Conservation (phyloP, 1,140 invertebrate genomes). For the Drosophila bocki region DNA sequence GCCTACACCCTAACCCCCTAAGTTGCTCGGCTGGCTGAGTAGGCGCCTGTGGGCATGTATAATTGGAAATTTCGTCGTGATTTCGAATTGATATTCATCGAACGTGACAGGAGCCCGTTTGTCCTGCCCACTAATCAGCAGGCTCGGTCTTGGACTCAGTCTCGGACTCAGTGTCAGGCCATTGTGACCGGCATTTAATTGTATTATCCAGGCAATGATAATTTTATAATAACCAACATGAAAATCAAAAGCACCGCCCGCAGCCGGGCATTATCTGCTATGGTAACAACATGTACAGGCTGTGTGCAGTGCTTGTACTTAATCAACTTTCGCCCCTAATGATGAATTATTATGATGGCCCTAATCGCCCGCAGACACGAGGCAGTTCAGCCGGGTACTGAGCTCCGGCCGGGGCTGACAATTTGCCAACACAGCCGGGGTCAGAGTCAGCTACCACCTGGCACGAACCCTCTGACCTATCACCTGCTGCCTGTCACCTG, state of each 20-base stretch:
- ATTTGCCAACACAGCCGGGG: slow-evolving; percentile 47
- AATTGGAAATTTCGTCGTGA: slow-evolving; percentile 65
- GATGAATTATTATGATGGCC: slow-evolving; percentile 77
- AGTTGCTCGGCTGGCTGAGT: slow-evolving; percentile 27
- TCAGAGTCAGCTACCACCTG: slow-evolving; percentile 16
- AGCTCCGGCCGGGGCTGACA: slow-evolving; percentile 35
- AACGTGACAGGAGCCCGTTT: slow-evolving; percentile 64
- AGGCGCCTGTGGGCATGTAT: slow-evolving; percentile 55
- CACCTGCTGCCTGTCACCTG: slow-evolving; percentile 31
- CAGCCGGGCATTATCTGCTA: slow-evolving; percentile 42
- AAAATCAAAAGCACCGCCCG: slow-evolving; percentile 56
- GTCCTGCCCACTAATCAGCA: slow-evolving; percentile 25
- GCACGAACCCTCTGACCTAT: slow-evolving; percentile 8
- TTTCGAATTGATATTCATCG: slow-evolving; percentile 64
- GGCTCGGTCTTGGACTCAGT: neutral
- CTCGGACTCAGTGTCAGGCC: slow-evolving; percentile 16
- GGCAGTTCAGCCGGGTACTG: slow-evolving; percentile 5
- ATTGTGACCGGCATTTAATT: slow-evolving; percentile 61
- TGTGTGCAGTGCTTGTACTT: slow-evolving; percentile 35
- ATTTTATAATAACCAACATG: slow-evolving; percentile 59
- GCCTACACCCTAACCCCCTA: neutral
- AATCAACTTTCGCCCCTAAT: slow-evolving; percentile 69
- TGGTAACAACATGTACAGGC: slow-evolving; percentile 30
- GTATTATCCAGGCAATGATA: slow-evolving; percentile 63
- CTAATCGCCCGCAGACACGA: slow-evolving; percentile 63